Base-by-base conservation (phyloP, 1,140 invertebrate genomes). In the Platyscapa corneri region DNA sequence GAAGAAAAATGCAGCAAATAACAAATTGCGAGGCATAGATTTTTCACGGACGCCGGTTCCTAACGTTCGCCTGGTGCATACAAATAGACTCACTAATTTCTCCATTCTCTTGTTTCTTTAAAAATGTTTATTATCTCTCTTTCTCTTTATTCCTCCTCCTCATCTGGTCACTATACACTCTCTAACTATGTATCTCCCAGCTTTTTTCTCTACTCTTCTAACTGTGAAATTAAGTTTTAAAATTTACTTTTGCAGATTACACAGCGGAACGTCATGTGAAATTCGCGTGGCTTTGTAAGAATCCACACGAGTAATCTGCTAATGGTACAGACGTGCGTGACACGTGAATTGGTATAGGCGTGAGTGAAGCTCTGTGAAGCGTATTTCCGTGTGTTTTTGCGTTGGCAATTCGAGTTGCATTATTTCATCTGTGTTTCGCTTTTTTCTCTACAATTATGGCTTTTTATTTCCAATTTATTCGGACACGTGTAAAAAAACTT, bases 21-120 rank as follows among this genome's bases (percentile, higher is more conserved):
- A 37, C 30, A 0, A 20, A 8, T 72, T 46, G 27, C 49, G 49
- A 39, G 56, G 49, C 46, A 74, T 56, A 74, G 42, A 82, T 82
- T 82, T 65, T 82, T 64, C 49, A 74, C 67, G 39, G 30, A 53
- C n/a, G 6, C 34, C 56, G 65, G 72, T 70, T 75, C 70, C 5
- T 39, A 75, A 30, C 27, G 53, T 32, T 30, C 20, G 18, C n/a
- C 8, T 20, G 18, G 5, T 42, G 70, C 70, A 82, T 82, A 82
- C 82, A 65, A 83, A 83, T 83, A 76, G 56, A 76, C 56, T 83
- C 72, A 76, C 76, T 83, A 77, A 77, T 75, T 83, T 83, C 37
- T 83, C 56, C 32, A 67, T 46, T 46, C 42, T 46, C 42, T 46
- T 46, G 42, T 46, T n/a, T n/a, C n/a, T n/a, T 46, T 46, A 46